A percentile compares a stretch with the other conserved stretches of the same genome.
These are phyloP conservation scores for Drosophila melanosoma DNA, from an alignment of 2,888 invertebrate genomes.

Conservation along the genomic window DNA sequence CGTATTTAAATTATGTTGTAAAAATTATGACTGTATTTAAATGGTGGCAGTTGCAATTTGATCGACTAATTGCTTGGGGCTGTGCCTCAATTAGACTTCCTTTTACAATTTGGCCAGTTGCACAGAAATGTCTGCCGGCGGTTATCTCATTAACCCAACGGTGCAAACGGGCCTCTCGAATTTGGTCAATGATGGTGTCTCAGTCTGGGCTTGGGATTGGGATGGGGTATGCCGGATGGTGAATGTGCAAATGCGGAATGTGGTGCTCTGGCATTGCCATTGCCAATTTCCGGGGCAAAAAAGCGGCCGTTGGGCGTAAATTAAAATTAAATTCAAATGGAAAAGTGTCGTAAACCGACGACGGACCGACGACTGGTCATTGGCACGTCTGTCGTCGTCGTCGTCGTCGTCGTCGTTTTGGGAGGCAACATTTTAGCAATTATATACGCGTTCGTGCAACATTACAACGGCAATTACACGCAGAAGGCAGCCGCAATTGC, in stretches of 20 bases:
- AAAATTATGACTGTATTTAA: background rate
- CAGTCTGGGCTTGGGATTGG: background rate
- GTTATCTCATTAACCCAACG: slow-evolving; percentile 67
- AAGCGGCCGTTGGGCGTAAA: slow-evolving; percentile 76
- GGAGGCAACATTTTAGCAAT: slow-evolving; percentile 80
- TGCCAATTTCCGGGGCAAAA: slow-evolving; percentile 73
- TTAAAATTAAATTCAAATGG: slow-evolving; percentile 82
- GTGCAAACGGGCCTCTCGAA: slow-evolving; percentile 62
- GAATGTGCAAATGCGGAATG: slow-evolving; percentile 29
- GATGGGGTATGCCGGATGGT: background rate
- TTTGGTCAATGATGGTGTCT: slow-evolving; percentile 33
- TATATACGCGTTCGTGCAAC: slow-evolving; percentile 80
- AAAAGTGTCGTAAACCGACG: slow-evolving; percentile 69
- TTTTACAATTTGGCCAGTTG: slow-evolving; percentile 62
- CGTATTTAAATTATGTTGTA: too few species aligned
- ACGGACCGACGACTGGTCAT: slow-evolving; percentile 53
- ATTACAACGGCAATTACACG: slow-evolving; percentile 80
- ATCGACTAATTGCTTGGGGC: slow-evolving; percentile 61
- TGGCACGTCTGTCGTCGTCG: slow-evolving; percentile 66
- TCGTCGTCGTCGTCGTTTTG: slow-evolving; percentile 18
- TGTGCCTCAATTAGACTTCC: slow-evolving; percentile 71
- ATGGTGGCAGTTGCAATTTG: slow-evolving; percentile 40
- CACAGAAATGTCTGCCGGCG: slow-evolving; percentile 65
- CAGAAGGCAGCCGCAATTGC: slow-evolving; percentile 71
- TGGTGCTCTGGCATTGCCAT: slow-evolving; percentile 55